These are phyloP conservation scores for Sorex araneus DNA, from an alignment of 2,113 vertebrate genomes.

Conservation along the genomic window DNA sequence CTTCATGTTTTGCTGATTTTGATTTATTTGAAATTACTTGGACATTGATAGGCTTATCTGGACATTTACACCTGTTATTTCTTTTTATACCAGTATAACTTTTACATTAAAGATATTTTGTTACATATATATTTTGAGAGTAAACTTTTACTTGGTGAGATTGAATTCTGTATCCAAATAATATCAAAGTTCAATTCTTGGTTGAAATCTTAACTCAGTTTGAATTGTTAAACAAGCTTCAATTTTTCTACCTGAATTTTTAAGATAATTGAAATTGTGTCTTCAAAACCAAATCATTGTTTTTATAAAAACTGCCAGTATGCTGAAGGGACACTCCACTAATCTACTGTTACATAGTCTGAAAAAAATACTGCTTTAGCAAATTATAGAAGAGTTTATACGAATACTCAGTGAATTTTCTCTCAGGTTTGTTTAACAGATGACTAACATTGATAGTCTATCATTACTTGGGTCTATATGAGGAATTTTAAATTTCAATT, in stretches of 20 bases:
- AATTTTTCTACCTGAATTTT: neutral
- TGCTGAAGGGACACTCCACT: neutral
- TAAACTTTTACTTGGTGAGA: neutral
- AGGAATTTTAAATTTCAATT: neutral
- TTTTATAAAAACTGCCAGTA: neutral
- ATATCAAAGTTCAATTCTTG: neutral
- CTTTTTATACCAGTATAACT: neutral
- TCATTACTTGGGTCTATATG: neutral
- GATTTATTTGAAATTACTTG: neutral
- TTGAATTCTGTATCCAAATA: constrained; percentile 9
- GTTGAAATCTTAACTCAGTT: neutral
- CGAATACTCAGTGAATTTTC: too few species aligned
- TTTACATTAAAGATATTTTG: neutral
- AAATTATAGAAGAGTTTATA: accelerated
- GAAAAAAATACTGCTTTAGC: neutral
- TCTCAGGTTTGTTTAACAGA: neutral
- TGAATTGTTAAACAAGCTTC: neutral
- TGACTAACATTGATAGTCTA: neutral
- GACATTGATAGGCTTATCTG: neutral
- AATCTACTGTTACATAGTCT: neutral
- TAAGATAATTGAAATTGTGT: neutral
- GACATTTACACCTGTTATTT: constrained; percentile 30
- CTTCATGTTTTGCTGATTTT: neutral
- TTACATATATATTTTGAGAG: neutral
- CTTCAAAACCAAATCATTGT: neutral